Evolutionary conservation across 2,113 vertebrate genomes (phyloP).

Genomic region (Caretta caretta): DNA sequence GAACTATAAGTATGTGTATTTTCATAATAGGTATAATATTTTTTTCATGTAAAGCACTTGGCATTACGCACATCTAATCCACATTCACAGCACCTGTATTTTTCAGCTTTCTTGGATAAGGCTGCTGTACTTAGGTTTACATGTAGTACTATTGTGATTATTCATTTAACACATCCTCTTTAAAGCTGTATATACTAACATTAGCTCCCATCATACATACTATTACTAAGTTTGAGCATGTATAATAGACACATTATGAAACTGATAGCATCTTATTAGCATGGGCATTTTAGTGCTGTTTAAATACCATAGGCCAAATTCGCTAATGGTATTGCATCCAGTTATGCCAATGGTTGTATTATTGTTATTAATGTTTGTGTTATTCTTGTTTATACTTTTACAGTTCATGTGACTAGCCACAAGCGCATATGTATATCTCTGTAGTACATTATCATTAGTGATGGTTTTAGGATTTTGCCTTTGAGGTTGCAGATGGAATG

Average conservation of each 20-base stretch:
- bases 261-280: neutral
- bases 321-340: neutral
- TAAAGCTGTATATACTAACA: rapidly evolving
- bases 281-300: neutral
- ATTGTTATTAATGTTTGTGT: neutral
- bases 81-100: neutral
- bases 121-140: neutral
- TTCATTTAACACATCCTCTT: neutral
- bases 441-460: neutral
- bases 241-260: neutral
- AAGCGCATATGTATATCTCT: neutral
- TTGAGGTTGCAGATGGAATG: constrained; percentile 22
- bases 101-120: neutral
- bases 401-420: neutral
- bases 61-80: neutral
- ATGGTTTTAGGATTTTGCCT: neutral
- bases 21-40: rapidly evolving
- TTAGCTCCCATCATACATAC: neutral
- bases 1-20: constrained; percentile 23
- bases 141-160: neutral
- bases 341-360: neutral
- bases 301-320: neutral
- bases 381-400: neutral
- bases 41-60: neutral
- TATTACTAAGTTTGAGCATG: neutral